These are phyloP conservation scores for Parnassius mnemosyne DNA, from an alignment of 2,888 invertebrate species.

Conservation along the genomic window DNA sequence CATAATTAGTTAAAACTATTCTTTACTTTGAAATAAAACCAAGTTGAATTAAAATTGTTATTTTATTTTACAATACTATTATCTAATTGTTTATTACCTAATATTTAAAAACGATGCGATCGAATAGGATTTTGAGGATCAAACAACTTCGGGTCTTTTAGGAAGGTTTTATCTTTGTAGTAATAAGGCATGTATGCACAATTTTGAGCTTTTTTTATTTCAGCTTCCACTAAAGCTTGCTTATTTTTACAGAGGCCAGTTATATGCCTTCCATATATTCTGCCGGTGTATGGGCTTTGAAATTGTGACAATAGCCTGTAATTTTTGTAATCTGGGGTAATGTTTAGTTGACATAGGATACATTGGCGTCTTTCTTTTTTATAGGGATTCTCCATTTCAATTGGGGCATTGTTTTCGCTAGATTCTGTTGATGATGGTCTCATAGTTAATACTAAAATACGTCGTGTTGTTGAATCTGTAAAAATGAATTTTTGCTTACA, in stretches of 20 bases:
- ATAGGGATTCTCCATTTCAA: constrained; percentile 89
- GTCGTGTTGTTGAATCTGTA: constrained; percentile 49
- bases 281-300: constrained; percentile 96
- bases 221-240: constrained; percentile 86
- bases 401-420: constrained; percentile 62
- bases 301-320: constrained; percentile 95
- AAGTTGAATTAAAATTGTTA: constrained; percentile 6
- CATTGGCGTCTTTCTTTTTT: constrained; percentile 86
- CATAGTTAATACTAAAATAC: constrained; percentile 37
- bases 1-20: too few species aligned
- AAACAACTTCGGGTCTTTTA: constrained; percentile 94
- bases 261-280: constrained; percentile 94
- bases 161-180: constrained; percentile 88
- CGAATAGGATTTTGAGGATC: constrained; percentile 92
- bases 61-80: constrained; percentile 19
- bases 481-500: constrained; percentile 26
- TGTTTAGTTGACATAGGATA: constrained; percentile 89
- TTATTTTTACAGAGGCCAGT: constrained; percentile 94
- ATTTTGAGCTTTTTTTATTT: constrained; percentile 87
- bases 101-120: constrained; percentile 86
- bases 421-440: constrained; percentile 46
- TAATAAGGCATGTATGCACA: constrained; percentile 92
- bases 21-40: too few species aligned
- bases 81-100: constrained; percentile 17
- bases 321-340: constrained; percentile 95